A percentile compares a stretch with the other conserved stretches of the same genome.
These are phyloP conservation scores for Micromussa lordhowensis DNA, from an alignment of 92 coral and sea anemone genomes.

Conservation along the genomic window DNA sequence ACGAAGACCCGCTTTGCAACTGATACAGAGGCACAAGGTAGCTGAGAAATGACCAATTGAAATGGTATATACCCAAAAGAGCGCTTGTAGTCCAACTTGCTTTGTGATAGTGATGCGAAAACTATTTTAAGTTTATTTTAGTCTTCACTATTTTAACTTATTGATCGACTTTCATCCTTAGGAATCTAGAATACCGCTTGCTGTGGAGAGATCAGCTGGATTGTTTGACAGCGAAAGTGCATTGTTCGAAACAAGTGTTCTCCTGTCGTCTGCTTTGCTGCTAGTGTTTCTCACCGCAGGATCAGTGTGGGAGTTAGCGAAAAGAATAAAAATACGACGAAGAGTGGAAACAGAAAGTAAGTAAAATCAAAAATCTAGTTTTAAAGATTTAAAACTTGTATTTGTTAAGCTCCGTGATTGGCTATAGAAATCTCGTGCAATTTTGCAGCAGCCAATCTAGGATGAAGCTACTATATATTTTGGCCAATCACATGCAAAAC, in stretches of 20 bases:
- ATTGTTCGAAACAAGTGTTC: neutral
- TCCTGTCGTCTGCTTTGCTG: neutral
- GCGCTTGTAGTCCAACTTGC: too few species aligned
- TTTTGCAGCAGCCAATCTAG: neutral
- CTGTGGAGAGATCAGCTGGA: slow-evolving; percentile 37
- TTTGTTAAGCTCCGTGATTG: neutral
- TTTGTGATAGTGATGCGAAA: too few species aligned
- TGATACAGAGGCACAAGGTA: too few species aligned
- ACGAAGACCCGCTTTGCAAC: too few species aligned
- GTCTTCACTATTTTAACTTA: neutral
- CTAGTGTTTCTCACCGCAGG: slow-evolving; percentile 11
- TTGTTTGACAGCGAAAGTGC: slow-evolving; percentile 26
- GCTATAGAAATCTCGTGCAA: neutral
- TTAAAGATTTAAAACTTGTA: neutral
- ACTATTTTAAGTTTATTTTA: too few species aligned
- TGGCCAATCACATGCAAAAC: neutral
- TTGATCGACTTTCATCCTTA: neutral
- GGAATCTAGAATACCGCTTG: slow-evolving; percentile 34
- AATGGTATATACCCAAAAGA: too few species aligned
- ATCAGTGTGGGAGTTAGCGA: slow-evolving; percentile 27
- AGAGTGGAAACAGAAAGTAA: slow-evolving; percentile 9
- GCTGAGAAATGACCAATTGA: too few species aligned
- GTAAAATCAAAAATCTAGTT: neutral
- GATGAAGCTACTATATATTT: neutral
- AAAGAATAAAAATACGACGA: slow-evolving; percentile 8